Conservation (phyloP, 1,140 invertebrate genomes). For the Drosophila bifasciata region DNA sequence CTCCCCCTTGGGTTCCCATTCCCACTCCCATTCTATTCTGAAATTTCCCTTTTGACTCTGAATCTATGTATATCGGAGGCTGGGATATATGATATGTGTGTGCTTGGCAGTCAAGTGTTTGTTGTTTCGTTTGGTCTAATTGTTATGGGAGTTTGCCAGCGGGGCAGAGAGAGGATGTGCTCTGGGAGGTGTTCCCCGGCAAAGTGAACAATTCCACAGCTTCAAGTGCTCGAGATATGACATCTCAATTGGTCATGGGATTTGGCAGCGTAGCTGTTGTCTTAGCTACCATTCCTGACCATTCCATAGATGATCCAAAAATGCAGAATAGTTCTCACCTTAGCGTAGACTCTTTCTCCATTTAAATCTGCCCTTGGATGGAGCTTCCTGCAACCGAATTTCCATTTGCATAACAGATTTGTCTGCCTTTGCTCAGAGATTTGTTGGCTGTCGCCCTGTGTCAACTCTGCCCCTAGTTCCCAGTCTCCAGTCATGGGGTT, state of each 20-base stretch:
- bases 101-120: constrained; percentile 75
- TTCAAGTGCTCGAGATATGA: constrained; percentile 29
- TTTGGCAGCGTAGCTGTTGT: not conserved
- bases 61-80: constrained; percentile 1
- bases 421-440: constrained; percentile 67
- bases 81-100: constrained; percentile 72
- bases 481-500: constrained; percentile 34
- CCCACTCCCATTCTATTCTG: constrained; percentile 14
- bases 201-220: constrained; percentile 12
- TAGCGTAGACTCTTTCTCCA: not conserved
- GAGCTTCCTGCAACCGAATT: constrained; percentile 4
- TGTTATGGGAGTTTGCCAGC: constrained; percentile 79
- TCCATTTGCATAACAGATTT: constrained; percentile 62
- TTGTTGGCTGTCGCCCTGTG: constrained; percentile 68
- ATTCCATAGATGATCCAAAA: too few relatives aligned
- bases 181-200: not conserved
- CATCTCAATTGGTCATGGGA: constrained; percentile 46
- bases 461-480: constrained; percentile 29
- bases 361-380: constrained; percentile 3
- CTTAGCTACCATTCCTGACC: too few relatives aligned
- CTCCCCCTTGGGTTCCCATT: constrained; percentile 17
- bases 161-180: constrained; percentile 26
- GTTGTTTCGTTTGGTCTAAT: constrained; percentile 79
- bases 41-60: constrained; percentile 8
- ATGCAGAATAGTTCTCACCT: not conserved